Evolutionary conservation across 2,113 vertebrate species (phyloP).

Genomic region (Hemiprocne comata): DNA sequence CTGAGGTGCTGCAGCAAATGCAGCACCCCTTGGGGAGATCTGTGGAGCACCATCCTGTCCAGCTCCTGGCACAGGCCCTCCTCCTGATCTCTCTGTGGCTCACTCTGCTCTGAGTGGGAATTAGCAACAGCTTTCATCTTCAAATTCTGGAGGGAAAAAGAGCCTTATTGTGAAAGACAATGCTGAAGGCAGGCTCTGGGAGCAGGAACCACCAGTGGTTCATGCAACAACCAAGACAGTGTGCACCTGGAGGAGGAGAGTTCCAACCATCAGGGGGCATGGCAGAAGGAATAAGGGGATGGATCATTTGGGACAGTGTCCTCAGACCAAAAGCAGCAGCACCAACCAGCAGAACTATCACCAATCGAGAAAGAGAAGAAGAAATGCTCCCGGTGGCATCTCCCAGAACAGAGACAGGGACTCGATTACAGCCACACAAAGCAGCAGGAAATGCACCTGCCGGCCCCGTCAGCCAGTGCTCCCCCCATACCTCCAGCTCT

Average conservation of each 20-base stretch:
- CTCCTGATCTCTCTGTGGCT: background rate
- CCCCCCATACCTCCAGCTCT: slow-evolving; percentile 21
- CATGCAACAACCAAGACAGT: background rate
- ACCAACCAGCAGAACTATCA: background rate
- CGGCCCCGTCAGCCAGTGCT: accelerated
- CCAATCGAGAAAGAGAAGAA: background rate
- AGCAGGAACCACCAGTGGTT: background rate
- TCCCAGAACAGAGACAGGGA: background rate
- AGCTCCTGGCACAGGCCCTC: background rate
- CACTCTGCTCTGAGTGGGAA: background rate
- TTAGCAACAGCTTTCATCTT: background rate
- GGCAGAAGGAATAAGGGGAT: background rate
- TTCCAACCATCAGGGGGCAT: background rate
- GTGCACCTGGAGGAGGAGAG: background rate
- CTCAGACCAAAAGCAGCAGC: background rate
- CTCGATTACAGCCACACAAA: background rate
- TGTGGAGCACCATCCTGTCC: background rate
- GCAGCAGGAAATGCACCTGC: background rate
- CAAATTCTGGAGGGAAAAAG: background rate
- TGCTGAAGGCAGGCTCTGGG: background rate
- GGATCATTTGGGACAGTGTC: background rate
- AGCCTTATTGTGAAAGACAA: background rate
- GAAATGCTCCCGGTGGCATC: background rate
- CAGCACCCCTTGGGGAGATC: background rate
- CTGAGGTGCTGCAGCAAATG: background rate